A percentile compares a stretch with the other conserved stretches of the same genome.
Evolutionary conservation across 2,113 vertebrate species (phyloP).

Genomic region (Barbus barbus): DNA sequence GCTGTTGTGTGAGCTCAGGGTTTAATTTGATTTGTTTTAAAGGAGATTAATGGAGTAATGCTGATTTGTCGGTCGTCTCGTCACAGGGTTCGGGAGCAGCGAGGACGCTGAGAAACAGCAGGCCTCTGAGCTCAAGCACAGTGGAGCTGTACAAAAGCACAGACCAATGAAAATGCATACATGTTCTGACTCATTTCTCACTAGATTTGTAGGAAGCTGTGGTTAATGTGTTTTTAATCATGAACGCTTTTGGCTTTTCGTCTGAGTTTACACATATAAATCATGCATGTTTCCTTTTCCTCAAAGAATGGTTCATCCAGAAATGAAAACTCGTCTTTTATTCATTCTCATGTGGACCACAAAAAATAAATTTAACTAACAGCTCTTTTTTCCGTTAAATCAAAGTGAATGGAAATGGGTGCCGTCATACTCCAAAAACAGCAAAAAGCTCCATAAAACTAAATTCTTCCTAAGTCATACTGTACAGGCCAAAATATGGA

Average conservation of each 20-base stretch:
- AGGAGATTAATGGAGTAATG: neutral
- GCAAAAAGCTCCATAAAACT: neutral
- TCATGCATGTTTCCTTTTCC: neutral
- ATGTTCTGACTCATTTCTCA: neutral
- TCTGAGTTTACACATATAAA: too few species aligned
- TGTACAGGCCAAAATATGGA: neutral
- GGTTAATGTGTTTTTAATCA: neutral
- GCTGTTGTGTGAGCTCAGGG: neutral
- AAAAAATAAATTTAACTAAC: neutral
- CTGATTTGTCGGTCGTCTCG: neutral
- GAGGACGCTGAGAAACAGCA: slow-evolving; percentile 51
- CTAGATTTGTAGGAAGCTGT: neutral
- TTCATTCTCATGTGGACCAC: neutral
- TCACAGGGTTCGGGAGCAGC: slow-evolving; percentile 26
- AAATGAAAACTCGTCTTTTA: neutral
- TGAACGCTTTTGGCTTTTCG: neutral
- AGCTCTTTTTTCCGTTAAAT: neutral
- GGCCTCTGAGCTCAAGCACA: slow-evolving; percentile 54
- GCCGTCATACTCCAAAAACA: neutral
- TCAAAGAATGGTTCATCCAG: neutral
- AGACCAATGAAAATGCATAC: slow-evolving; percentile 18
- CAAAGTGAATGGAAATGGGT: neutral
- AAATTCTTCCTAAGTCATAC: neutral
- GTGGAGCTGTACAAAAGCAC: slow-evolving; percentile 42
- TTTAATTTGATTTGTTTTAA: neutral